Evolutionary conservation across 1,140 invertebrate genomes (phyloP), one percentile per base, ranked within the genome.

Genomic region (Asbolus verrucosus): DNA sequence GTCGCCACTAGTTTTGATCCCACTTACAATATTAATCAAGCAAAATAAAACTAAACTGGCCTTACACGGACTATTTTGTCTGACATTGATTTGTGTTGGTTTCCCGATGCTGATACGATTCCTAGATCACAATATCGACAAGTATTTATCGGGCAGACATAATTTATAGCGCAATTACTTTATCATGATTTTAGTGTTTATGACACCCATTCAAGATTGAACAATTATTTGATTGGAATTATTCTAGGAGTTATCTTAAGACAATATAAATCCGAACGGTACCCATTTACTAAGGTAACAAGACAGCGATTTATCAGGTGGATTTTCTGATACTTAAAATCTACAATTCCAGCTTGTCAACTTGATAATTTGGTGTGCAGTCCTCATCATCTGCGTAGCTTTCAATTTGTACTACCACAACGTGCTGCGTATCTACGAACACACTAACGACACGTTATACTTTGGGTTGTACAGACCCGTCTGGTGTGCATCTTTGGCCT

Each of bases 1-100:
- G 19, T 83, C 84, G 2, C 85, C 84, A 1, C n/a, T 87, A 0
- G 69, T 87, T 1, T 65, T 87, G 13, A 82, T 82, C 33, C 85
- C 81, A 1, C 19, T 80, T 14, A 61, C 74, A 6, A 16, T 73
- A 63, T 39, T 70, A 8, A 62, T 71, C 16, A 54, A 68, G 50
- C 8, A 18, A 16, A 75, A 67, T 43, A 41, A 13, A 2, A 54
- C 67, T 15, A 72, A 67, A 4, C 21, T 50, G n/a, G 72, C 69
- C 1, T 65, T 79, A 6, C 13, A 61, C 1, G 11, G 8, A 36
- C 36, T 76, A 15, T 13, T 27, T 9, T 8, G 14, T 6, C 33
- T 80, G 16, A 72, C 75, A 31, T n/a, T 75, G 4, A 18, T 77
- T n/a, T 71, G 66, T 31, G 67, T 76, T 30, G 9, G 70, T 33